Conservation (phyloP, 2,888 invertebrate genomes). For the Sarcophaga rosellei region DNA sequence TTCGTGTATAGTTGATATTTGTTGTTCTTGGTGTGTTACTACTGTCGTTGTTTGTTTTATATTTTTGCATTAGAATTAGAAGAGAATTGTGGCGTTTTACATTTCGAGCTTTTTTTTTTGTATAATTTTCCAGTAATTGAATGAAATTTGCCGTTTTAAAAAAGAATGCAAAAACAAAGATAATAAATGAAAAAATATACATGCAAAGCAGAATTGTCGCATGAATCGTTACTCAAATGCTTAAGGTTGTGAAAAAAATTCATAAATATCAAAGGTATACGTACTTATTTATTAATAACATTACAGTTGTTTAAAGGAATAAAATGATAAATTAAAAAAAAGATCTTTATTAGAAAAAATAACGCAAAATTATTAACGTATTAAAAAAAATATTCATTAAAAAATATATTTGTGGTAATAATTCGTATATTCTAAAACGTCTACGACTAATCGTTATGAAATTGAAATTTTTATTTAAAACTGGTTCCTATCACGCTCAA, state of each 20-base stretch:
- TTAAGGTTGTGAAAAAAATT: neutral
- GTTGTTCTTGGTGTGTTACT: constrained; percentile 5
- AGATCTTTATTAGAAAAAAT: too few species aligned
- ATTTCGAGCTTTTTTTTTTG: neutral
- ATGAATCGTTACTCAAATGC: constrained; percentile 25
- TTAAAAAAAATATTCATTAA: too few species aligned
- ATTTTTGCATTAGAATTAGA: constrained; percentile 23
- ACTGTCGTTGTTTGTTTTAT: neutral
- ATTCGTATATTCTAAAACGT: too few species aligned
- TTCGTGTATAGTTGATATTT: constrained; percentile 11
- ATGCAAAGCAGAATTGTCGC: constrained; percentile 12
- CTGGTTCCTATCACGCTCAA: too few species aligned
- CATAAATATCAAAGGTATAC: constrained; percentile 31
- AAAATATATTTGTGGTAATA: too few species aligned
- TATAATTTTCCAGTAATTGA: constrained; percentile 36
- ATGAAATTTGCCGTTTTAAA: constrained; percentile 27
- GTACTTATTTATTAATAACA: too few species aligned
- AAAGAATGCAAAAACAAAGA: constrained; percentile 23
- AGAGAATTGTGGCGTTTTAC: constrained; percentile 21
- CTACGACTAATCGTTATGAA: too few species aligned
- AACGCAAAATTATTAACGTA: too few species aligned
- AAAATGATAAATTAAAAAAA: too few species aligned
- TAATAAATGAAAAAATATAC: neutral
- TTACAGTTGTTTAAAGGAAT: too few species aligned
- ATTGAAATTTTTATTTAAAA: too few species aligned